phyloP scores from a whole-genome alignment of 2,888 invertebrate species.

The Cryptocephalus moraei region DNA sequence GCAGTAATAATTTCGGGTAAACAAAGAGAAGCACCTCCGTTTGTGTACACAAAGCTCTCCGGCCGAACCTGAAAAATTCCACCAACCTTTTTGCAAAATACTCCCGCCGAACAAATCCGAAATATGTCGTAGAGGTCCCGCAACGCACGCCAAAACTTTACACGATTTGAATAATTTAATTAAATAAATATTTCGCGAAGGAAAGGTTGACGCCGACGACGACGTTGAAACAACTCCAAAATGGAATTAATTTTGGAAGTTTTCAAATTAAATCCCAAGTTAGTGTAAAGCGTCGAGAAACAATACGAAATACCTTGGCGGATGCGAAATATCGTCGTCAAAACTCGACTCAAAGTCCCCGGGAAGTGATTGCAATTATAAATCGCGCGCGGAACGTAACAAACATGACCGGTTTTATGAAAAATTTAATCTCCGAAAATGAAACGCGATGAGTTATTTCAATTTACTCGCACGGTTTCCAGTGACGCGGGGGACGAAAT shows the following conservation, averaged over 20 bases:
- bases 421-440: no score
- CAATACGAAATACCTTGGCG: neutral
- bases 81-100: no score
- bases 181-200: conserved; percentile 2
- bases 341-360: neutral
- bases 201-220: neutral
- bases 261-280: conserved; percentile 1
- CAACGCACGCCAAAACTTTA: neutral
- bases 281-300: neutral
- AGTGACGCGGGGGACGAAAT: no score
- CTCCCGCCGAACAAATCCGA: neutral
- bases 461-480: no score
- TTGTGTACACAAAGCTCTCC: no score
- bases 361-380: no score
- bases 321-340: neutral
- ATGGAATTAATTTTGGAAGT: conserved; percentile 2
- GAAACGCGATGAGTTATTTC: no score
- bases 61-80: no score
- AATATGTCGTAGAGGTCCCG: neutral
- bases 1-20: no score
- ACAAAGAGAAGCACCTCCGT: no score
- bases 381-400: no score
- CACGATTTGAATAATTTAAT: conserved; percentile 3
- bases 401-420: no score
- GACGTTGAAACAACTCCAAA: neutral